Evolutionary conservation across 2,113 vertebrate species (phyloP).

Genomic region (Odontophorus gujanensis): DNA sequence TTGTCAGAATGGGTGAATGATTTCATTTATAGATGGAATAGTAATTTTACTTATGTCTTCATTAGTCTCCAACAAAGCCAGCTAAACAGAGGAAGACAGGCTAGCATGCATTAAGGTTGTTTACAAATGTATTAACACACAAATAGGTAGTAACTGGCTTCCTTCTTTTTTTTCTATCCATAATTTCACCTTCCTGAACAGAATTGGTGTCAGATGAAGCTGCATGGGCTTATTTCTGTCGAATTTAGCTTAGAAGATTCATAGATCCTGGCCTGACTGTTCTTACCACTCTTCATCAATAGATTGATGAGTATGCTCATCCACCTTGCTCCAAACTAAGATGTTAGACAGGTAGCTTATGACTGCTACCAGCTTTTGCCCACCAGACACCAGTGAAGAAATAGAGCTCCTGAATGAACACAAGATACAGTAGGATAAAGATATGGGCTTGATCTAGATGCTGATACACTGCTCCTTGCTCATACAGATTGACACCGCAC

Average conservation of each 20-base stretch:
- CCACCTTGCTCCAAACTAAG: neutral
- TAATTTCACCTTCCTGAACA: neutral
- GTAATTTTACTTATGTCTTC: neutral
- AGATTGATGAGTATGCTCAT: rapidly evolving
- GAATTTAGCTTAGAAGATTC: neutral
- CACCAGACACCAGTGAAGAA: neutral
- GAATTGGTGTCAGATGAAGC: neutral
- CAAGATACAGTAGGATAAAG: neutral
- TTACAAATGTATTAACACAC: neutral
- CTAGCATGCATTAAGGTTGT: neutral
- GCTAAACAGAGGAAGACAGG: neutral
- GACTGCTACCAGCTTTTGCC: neutral
- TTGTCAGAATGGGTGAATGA: rapidly evolving
- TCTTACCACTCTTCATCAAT: neutral
- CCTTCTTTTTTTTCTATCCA: neutral
- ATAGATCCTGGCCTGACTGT: neutral
- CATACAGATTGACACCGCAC: neutral
- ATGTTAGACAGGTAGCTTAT: neutral
- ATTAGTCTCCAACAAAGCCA: neutral
- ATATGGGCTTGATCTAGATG: neutral
- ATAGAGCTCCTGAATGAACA: neutral
- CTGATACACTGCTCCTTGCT: neutral
- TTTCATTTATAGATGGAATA: neutral
- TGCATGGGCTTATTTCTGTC: neutral
- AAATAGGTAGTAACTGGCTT: neutral